Conservation (phyloP, 1,140 invertebrate species). For the Solenopsis invicta region DNA sequence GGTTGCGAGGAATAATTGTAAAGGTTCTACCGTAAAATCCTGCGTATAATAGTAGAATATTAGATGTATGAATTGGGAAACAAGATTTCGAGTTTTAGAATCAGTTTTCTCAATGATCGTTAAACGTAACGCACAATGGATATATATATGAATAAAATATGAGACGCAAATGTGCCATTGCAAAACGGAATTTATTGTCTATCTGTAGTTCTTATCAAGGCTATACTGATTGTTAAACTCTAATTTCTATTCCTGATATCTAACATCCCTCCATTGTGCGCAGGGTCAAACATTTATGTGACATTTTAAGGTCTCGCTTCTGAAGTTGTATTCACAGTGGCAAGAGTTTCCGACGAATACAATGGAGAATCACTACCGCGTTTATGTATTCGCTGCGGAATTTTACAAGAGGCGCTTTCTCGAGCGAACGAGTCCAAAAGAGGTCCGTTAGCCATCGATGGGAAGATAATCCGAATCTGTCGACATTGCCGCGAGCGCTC, state of each 20-base stretch:
- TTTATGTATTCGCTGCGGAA: not conserved
- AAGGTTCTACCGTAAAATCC: not conserved
- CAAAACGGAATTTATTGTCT: too few relatives aligned
- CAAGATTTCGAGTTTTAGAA: too few relatives aligned
- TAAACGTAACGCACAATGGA: too few relatives aligned
- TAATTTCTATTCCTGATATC: too few relatives aligned
- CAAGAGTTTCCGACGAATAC: not conserved
- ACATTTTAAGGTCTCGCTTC: not conserved
- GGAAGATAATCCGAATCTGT: slow-evolving; percentile 21
- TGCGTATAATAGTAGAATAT: too few relatives aligned
- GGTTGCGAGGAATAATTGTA: not conserved
- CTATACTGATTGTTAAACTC: too few relatives aligned
- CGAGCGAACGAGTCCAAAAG: not conserved
- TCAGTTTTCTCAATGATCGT: too few relatives aligned
- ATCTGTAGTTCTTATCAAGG: too few relatives aligned
- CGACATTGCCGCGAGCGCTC: not conserved
- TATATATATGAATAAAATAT: too few relatives aligned
- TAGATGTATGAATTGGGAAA: too few relatives aligned
- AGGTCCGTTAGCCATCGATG: not conserved
- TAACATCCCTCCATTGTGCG: too few relatives aligned
- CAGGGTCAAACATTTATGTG: not conserved
- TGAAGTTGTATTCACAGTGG: not conserved
- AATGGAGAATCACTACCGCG: not conserved
- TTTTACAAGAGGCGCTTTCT: not conserved
- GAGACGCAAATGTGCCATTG: too few relatives aligned